A percentile compares a stretch with the other conserved stretches of the same genome.
phyloP scores from a whole-genome alignment of 1,140 invertebrate genomes.

The Euura saliciscinereae region DNA sequence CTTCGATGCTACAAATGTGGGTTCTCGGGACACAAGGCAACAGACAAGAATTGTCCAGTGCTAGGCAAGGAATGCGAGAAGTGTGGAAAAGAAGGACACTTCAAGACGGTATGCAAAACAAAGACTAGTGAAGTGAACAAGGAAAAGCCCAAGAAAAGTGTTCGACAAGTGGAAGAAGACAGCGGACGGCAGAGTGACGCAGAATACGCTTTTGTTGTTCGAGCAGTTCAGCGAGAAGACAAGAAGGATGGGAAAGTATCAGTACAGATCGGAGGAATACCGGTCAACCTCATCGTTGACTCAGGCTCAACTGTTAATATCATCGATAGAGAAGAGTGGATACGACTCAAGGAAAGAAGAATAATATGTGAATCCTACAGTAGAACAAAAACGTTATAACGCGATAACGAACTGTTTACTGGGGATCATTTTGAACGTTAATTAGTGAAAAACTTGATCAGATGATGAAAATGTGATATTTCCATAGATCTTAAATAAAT shows the following conservation, averaged over 20 bases:
- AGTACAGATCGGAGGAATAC: conserved; percentile 3
- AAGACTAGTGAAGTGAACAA: neutral
- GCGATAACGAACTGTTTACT: too few relatives aligned
- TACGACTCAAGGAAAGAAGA: neutral
- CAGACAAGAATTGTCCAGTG: neutral
- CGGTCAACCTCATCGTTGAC: neutral
- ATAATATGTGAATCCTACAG: neutral
- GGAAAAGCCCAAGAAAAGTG: conserved; percentile 4
- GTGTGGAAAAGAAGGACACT: conserved; percentile 23
- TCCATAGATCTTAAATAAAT: too few relatives aligned
- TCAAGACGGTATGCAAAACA: conserved; percentile 19
- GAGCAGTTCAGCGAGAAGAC: neutral
- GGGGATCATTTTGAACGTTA: too few relatives aligned
- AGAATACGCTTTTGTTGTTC: neutral
- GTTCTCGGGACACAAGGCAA: neutral
- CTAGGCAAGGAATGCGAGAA: conserved; percentile 16
- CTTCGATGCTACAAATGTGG: neutral
- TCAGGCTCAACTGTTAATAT: conserved; percentile 7
- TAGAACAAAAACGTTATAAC: neutral
- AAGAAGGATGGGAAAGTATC: neutral
- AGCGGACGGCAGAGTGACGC: neutral
- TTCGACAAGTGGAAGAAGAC: conserved; percentile 13
- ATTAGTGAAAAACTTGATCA: too few relatives aligned
- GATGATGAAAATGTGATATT: too few relatives aligned
- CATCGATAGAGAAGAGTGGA: conserved; percentile 9